Base-by-base conservation (phyloP, 2,797 vertebrate genomes). In the Pogonophryne albipinna region DNA sequence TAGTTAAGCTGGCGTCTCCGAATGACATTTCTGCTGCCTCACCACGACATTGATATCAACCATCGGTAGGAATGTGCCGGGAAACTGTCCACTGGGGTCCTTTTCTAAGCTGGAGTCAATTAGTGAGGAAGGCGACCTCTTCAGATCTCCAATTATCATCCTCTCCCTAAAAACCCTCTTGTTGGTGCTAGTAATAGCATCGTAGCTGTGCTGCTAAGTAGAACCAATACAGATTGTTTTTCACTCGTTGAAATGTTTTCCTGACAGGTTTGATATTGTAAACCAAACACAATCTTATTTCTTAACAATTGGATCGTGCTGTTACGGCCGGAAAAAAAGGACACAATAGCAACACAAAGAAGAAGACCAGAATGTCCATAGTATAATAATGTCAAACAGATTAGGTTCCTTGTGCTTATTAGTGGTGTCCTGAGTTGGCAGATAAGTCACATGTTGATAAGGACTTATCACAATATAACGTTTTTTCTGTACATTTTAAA, bases 81-180 rank as follows among this genome's bases (percentile, higher is more conserved):
- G 70, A 88, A 89, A 80, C 73, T 64, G 50, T 65, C 52, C 1
- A 41, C 80, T 10, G 44, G 70, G 79, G 80, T 67, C 76, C 74
- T 27, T 74, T 90, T 81, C 78, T 75, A 23, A 68, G 69, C 75
- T 64, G 41, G 78, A 84, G 81, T 89, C 88, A 90, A 90, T 92
- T 91, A 92, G 86, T 57, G 64, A 17, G 16, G 73, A 76, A 44
- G 85, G 88, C 57, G 63, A 88, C 81, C 85, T 79, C 65, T 78
- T 87, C 67, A 83, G 56, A 84, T 85, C 67, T 85, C 51, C 75
- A 87, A 80, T 89, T 83, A 86, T 86, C 46, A 75, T 71, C 53
- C 50, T 19, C 59, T 44, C 16, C 51, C 81, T 84, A 83, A 85
- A 87, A 88, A 80, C 67, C 65, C 71, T 86, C 83, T 61, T 71